phyloP scores from a whole-genome alignment of 2,797 vertebrate genomes.

The Premnoplex brunnescens region DNA sequence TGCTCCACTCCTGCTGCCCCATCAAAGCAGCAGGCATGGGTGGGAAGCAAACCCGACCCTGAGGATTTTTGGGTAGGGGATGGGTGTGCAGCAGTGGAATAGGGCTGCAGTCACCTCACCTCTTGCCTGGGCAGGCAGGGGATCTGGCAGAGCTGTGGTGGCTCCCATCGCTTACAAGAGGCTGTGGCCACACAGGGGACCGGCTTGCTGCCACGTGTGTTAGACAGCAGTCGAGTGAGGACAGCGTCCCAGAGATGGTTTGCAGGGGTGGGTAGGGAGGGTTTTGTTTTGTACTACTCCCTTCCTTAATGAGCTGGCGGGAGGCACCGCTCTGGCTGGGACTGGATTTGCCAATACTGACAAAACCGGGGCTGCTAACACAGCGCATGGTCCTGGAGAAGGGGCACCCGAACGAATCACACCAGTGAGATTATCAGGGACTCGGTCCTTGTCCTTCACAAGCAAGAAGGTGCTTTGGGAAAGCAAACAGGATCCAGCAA shows the following conservation, averaged over 20 bases:
- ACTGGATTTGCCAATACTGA: not conserved
- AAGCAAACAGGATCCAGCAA: accelerated
- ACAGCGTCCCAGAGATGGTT: not conserved
- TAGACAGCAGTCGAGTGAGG: not conserved
- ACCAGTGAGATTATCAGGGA: not conserved
- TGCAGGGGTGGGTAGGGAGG: not conserved
- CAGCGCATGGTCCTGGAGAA: accelerated
- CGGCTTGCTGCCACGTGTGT: not conserved
- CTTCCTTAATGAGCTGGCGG: not conserved
- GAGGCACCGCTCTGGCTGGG: not conserved
- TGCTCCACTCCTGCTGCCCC: not conserved
- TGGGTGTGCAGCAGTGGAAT: not conserved
- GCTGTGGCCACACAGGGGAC: not conserved
- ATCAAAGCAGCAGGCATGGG: not conserved
- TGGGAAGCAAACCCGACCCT: not conserved
- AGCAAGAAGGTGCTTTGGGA: not conserved
- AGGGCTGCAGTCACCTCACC: not conserved
- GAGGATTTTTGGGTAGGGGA: not conserved
- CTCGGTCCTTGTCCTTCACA: not conserved
- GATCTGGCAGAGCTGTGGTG: not conserved
- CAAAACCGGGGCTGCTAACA: not conserved
- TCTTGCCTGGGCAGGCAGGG: not conserved
- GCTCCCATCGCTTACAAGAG: accelerated
- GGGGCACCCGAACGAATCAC: not conserved
- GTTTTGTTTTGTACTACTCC: not conserved